Base-by-base conservation (phyloP, 2,888 invertebrate species). In the Campoplex capitator region DNA sequence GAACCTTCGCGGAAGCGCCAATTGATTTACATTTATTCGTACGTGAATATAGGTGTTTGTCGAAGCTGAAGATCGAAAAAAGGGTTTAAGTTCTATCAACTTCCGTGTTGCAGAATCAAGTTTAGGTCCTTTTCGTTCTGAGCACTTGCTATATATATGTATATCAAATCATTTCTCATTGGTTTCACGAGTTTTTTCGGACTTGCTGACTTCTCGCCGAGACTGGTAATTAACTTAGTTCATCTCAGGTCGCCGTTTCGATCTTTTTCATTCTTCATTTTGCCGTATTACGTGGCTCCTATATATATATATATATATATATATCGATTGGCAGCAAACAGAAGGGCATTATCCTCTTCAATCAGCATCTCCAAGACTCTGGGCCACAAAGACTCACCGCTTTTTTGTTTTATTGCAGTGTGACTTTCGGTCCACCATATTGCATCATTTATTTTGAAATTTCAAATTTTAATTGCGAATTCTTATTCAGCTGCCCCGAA, bases 11-110 rank as follows among this genome's bases (percentile, higher is more conserved):
- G 80, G 83, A 86, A 86, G 77, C 67, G 74, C 65, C 77, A 78
- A 84, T 84, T 84, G 81, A 81, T 86, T 86, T 74, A 84, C 54
- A 86, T 84, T 86, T 81, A 67, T 81, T 80, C 67, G 38, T 51
- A 35, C 38, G 58, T 23, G 54, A 58, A 74, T 73, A 74, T 58
- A 68, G 56, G 51, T 35, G 54, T 58, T 35, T 32, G 28, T 51
- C 38, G 48, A 32, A 11, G 28, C 70, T 35, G n/a, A 56, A 58
- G 13, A 67, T 32, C 35, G 28, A 11, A 13, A 7, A 67, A 51
- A 67, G 65, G 77, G 23, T 51, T 9, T 16, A 38, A 67, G 13
- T n/a, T 8, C n/a, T n/a, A 18, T 45, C 23, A 42, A 28, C 38
- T 74, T 73, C 28, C 32, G 42, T 28, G 2, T 56, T 9, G 0